Conservation (phyloP, 2,797 vertebrate genomes). For the Mus spretus region DNA sequence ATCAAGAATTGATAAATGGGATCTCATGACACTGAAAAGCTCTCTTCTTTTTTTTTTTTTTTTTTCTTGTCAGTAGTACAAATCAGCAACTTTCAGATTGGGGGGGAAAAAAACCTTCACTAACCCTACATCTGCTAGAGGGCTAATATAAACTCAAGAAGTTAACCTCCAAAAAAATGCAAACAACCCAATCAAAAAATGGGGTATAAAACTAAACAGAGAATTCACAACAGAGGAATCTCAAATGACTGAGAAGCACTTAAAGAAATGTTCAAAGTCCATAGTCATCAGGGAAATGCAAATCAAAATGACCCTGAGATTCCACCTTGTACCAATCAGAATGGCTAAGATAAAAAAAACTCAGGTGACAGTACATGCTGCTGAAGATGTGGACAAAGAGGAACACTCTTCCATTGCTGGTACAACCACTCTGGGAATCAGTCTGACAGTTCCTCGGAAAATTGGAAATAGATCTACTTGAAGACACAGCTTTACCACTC, state of each 20-base stretch:
- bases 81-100: background rate
- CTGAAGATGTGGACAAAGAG: background rate
- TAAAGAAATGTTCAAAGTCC: background rate
- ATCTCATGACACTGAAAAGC: background rate
- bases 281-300: background rate
- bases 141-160: background rate
- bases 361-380: background rate
- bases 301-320: background rate
- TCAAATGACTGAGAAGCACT: background rate
- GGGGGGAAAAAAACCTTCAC: background rate
- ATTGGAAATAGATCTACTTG: too few relatives aligned
- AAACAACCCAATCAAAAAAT: background rate
- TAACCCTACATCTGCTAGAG: background rate
- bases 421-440: background rate
- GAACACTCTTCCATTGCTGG: background rate
- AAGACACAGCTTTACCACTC: too few relatives aligned
- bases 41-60: too few relatives aligned
- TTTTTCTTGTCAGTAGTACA: background rate
- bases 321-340: background rate
- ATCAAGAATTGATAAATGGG: background rate
- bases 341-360: background rate
- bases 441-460: too few relatives aligned
- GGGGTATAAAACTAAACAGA: background rate
- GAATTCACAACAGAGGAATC: background rate
- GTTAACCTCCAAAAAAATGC: background rate